phyloP scores from a whole-genome alignment of 2,888 invertebrate species.

The Athrips mouffetella region DNA sequence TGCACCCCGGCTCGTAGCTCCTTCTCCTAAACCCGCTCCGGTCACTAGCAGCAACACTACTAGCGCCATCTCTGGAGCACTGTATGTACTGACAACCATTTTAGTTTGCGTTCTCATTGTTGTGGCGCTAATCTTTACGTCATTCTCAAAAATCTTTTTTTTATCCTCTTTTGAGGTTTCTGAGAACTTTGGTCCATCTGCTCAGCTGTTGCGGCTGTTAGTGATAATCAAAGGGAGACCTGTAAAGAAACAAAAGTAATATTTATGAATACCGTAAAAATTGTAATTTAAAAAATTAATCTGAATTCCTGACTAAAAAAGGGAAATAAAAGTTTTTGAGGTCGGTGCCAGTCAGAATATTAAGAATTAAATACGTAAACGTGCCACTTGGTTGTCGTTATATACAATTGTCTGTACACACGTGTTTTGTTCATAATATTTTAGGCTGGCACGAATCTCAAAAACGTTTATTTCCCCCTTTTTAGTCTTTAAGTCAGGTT shows the following conservation, averaged over 20 bases:
- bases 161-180: constrained; percentile 2
- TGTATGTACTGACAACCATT: constrained; percentile 26
- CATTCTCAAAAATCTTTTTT: constrained; percentile 29
- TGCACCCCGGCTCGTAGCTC: constrained; percentile 38
- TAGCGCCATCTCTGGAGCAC: constrained; percentile 50
- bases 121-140: constrained; percentile 23
- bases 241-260: neutral
- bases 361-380: no score
- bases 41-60: constrained; percentile 39
- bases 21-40: constrained; percentile 20
- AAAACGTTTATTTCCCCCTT: no score
- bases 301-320: no score
- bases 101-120: constrained; percentile 13
- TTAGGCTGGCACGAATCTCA: no score
- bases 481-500: no score
- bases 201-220: constrained; percentile 1
- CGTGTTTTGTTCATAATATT: no score
- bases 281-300: no score
- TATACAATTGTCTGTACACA: no score
- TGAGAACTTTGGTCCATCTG: constrained; percentile 5
- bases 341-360: no score
- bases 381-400: no score
- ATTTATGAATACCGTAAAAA: no score
- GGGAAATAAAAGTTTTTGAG: no score
- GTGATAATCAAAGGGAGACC: neutral